A percentile compares a stretch with the other conserved stretches of the same genome.
These are phyloP conservation scores for Trichonephila inaurata DNA, from an alignment of 1,140 invertebrate genomes.

Conservation along the genomic window DNA sequence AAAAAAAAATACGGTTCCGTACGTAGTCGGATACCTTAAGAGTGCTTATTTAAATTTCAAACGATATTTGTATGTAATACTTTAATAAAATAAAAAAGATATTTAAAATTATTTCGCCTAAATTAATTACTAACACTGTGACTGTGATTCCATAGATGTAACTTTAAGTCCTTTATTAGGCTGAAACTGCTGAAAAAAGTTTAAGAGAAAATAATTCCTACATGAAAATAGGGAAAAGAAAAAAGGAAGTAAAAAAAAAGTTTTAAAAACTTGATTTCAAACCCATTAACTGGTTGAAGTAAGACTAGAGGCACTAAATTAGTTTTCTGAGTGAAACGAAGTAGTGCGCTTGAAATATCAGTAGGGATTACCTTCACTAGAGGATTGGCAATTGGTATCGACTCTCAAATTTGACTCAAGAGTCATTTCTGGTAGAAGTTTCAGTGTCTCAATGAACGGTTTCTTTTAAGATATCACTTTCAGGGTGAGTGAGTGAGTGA, in stretches of 20 bases:
- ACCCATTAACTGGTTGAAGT: slow-evolving; percentile 58
- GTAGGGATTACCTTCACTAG: slow-evolving; percentile 12
- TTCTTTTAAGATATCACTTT: slow-evolving; percentile 56
- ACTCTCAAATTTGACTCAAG: neutral
- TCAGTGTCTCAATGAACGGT: slow-evolving; percentile 55
- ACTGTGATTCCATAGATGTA: too few relatives aligned
- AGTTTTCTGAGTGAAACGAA: slow-evolving; percentile 40
- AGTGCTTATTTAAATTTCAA: too few relatives aligned
- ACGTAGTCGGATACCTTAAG: too few relatives aligned
- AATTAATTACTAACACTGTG: too few relatives aligned
- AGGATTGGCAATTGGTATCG: slow-evolving; percentile 27
- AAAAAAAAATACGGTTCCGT: too few relatives aligned
- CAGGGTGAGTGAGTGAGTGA: too few relatives aligned
- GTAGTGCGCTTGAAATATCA: slow-evolving; percentile 33
- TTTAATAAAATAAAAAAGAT: too few relatives aligned
- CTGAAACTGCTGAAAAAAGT: too few relatives aligned
- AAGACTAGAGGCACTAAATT: slow-evolving; percentile 40
- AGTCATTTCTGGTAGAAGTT: slow-evolving; percentile 60
- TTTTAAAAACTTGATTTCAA: neutral
- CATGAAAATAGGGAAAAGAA: neutral
- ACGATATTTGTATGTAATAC: too few relatives aligned
- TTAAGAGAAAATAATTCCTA: too few relatives aligned
- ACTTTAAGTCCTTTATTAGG: too few relatives aligned
- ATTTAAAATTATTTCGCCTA: too few relatives aligned
- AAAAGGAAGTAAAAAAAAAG: neutral